These are phyloP conservation scores for Hoplodrina ambigua DNA, from an alignment of 2,888 invertebrate species.

Conservation along the genomic window DNA sequence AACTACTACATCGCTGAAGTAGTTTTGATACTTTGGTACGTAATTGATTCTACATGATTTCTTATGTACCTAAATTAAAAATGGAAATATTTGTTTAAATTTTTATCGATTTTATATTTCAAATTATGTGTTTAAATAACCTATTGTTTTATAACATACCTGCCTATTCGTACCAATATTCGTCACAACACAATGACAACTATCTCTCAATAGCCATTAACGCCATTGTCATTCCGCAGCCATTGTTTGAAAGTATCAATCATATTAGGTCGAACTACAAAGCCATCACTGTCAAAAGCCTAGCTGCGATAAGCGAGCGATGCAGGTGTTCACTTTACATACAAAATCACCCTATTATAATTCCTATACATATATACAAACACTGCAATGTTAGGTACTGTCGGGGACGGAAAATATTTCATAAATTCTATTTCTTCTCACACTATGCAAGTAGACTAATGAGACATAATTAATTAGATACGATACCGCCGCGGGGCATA, in stretches of 20 bases:
- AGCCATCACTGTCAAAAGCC: constrained; percentile 73
- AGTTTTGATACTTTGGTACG: constrained; percentile 60
- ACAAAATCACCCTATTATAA: constrained; percentile 64
- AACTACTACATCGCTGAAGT: constrained; percentile 48
- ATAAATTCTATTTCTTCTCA: neutral
- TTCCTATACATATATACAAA: constrained; percentile 26
- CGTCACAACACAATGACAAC: neutral
- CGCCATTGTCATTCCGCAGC: constrained; percentile 15
- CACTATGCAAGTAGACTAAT: too few species aligned
- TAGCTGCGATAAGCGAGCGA: constrained; percentile 71
- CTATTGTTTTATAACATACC: neutral
- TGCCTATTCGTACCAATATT: neutral
- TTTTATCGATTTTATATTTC: too few species aligned
- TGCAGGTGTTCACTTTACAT: constrained; percentile 74
- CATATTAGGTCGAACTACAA: constrained; percentile 44
- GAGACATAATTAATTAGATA: too few species aligned
- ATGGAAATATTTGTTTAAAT: too few species aligned
- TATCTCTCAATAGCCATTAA: constrained; percentile 27
- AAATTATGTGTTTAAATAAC: neutral
- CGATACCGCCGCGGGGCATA: too few species aligned
- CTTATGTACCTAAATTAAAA: neutral
- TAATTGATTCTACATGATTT: too few species aligned
- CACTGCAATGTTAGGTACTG: constrained; percentile 4
- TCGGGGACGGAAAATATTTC: neutral
- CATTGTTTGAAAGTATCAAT: constrained; percentile 64